Conservation (phyloP, 2,888 invertebrate genomes). For the Ectemnius lituratus region DNA sequence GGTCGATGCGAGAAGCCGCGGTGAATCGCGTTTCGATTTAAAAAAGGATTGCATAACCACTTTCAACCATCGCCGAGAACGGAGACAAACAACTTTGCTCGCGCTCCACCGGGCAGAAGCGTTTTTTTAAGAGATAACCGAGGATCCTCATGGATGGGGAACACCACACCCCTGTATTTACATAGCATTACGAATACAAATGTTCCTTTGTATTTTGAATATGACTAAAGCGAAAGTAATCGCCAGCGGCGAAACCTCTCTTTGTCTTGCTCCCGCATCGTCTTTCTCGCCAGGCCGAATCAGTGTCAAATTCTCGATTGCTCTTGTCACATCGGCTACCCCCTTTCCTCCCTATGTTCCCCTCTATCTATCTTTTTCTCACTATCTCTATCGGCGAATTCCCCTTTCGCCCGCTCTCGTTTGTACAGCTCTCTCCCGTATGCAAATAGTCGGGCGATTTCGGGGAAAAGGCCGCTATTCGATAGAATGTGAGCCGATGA, state of each 20-base stretch:
- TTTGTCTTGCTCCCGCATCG: not conserved
- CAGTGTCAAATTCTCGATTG: slow-evolving; percentile 4
- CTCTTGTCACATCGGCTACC: not conserved
- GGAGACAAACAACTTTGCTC: slow-evolving; percentile 17
- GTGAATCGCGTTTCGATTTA: slow-evolving; percentile 6
- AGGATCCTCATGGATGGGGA: slow-evolving; percentile 1
- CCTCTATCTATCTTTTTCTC: not conserved
- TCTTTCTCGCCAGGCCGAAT: not conserved
- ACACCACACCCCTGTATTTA: slow-evolving; percentile 9
- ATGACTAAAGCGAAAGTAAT: slow-evolving; percentile 7
- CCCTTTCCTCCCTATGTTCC: not conserved
- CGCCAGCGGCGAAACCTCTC: not conserved
- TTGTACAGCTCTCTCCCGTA: not conserved
- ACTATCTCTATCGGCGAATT: not conserved
- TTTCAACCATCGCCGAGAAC: not conserved
- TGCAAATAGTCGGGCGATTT: not conserved
- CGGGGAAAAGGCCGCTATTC: too few species aligned
- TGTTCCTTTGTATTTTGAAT: slow-evolving; percentile 5
- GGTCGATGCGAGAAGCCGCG: not conserved
- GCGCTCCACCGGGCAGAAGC: slow-evolving; percentile 8
- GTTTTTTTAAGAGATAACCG: slow-evolving; percentile 16
- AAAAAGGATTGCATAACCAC: slow-evolving; percentile 14
- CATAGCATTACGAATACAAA: slow-evolving; percentile 6
- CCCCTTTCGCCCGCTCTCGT: slow-evolving; percentile 3
- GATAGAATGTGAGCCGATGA: too few species aligned